These are phyloP conservation scores for Furcifer pardalis DNA, from an alignment of 2,797 vertebrate genomes.

Conservation along the genomic window DNA sequence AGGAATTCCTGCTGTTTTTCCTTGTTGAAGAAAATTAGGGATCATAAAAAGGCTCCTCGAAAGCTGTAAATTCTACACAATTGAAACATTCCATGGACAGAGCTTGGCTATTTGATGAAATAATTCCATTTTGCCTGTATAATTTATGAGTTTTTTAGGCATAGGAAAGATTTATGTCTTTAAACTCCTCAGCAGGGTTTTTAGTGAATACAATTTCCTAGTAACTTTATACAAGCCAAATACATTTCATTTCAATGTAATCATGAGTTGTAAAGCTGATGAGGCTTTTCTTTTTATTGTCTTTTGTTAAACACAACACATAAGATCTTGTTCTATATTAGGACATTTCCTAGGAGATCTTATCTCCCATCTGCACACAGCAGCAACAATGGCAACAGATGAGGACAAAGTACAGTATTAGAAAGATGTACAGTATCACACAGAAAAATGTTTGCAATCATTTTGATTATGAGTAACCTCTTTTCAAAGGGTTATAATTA, in stretches of 20 bases:
- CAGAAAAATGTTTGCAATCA: too few relatives aligned
- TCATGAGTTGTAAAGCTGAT: conserved; percentile 74
- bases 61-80: conserved; percentile 79
- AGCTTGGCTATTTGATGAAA: conserved; percentile 79
- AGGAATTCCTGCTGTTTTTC: conserved; percentile 76
- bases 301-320: conserved; percentile 68
- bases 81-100: conserved; percentile 78
- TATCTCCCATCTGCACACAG: conserved; percentile 17
- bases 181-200: conserved; percentile 73
- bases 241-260: conserved; percentile 75
- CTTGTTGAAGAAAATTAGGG: conserved; percentile 81
- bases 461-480: not conserved
- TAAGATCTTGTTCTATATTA: conserved; percentile 49
- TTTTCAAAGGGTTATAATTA: not conserved
- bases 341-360: conserved; percentile 59
- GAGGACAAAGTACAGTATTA: conserved; percentile 54
- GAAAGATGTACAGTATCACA: conserved; percentile 24
- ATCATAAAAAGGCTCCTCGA: conserved; percentile 74
- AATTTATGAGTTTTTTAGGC: conserved; percentile 77
- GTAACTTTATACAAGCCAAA: conserved; percentile 74
- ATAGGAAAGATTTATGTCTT: conserved; percentile 66
- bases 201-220: conserved; percentile 78
- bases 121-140: conserved; percentile 66
- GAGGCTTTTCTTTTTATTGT: conserved; percentile 75
- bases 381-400: conserved; percentile 46